Conservation (phyloP, 2,797 vertebrate genomes). For the Anabas testudineus region DNA sequence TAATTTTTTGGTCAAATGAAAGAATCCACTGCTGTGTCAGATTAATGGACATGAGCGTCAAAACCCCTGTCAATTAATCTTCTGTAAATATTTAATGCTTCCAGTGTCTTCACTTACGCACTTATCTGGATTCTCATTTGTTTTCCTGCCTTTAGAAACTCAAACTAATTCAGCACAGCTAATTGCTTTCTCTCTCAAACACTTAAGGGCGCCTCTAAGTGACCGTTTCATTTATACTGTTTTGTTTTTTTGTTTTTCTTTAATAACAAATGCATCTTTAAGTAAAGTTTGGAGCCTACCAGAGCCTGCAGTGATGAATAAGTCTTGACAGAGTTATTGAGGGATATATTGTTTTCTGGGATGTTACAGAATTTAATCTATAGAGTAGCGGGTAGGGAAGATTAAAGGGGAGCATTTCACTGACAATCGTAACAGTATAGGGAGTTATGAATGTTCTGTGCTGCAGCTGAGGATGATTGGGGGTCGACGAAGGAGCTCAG, state of each 20-base stretch:
- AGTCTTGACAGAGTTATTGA: conserved; percentile 72
- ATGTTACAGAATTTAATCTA: conserved; percentile 56
- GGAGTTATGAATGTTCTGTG: conserved; percentile 39
- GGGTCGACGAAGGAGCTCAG: neutral
- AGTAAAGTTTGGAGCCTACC: conserved; percentile 52
- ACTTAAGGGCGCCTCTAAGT: conserved; percentile 46
- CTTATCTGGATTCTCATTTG: conserved; percentile 52
- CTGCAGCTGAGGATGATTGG: conserved; percentile 16
- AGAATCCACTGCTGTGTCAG: conserved; percentile 15
- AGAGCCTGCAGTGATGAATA: conserved; percentile 65
- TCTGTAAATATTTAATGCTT: conserved; percentile 60
- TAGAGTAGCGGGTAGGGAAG: conserved; percentile 49
- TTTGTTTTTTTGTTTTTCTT: conserved; percentile 59
- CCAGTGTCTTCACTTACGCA: conserved; percentile 20
- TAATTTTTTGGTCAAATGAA: conserved; percentile 33
- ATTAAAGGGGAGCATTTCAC: conserved; percentile 57
- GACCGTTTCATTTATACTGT: conserved; percentile 34
- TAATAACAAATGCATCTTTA: conserved; percentile 73
- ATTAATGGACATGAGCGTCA: neutral
- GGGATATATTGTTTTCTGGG: conserved; percentile 74
- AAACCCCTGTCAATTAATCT: conserved; percentile 34
- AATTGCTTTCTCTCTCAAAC: conserved; percentile 47
- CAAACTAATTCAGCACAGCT: conserved; percentile 46
- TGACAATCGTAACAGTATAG: conserved; percentile 35
- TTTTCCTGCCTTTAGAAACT: conserved; percentile 56